A percentile compares a stretch with the other conserved stretches of the same genome.
phyloP scores from a whole-genome alignment of 2,888 invertebrate genomes.

The Carcina quercana region DNA sequence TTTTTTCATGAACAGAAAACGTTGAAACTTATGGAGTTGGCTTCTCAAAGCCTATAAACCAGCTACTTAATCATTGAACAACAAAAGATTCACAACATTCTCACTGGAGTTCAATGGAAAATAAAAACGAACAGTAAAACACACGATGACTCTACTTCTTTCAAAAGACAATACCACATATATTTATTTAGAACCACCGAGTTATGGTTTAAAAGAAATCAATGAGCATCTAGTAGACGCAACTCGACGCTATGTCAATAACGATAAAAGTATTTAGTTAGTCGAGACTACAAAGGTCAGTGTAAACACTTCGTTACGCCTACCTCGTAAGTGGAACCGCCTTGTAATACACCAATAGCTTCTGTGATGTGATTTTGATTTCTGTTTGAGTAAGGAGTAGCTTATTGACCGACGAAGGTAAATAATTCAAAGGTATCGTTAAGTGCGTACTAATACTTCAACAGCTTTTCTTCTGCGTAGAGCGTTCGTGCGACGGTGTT shows the following conservation, averaged over 20 bases:
- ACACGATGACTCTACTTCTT: too few relatives aligned
- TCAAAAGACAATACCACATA: constrained; percentile 36
- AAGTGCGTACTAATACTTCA: too few relatives aligned
- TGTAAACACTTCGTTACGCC: constrained; percentile 60
- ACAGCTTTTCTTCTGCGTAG: too few relatives aligned
- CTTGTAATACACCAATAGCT: constrained; percentile 38
- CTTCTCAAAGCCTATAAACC: too few relatives aligned
- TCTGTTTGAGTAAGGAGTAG: background rate
- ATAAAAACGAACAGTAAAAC: too few relatives aligned
- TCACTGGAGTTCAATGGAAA: too few relatives aligned
- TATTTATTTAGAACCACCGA: constrained; percentile 34
- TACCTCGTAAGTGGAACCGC: constrained; percentile 35
- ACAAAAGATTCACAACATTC: too few relatives aligned
- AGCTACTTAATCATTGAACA: too few relatives aligned
- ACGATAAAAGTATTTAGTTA: constrained; percentile 67
- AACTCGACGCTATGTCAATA: constrained; percentile 64
- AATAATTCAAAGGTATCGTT: too few relatives aligned
- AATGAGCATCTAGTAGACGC: constrained; percentile 49
- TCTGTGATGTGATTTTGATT: constrained; percentile 16
- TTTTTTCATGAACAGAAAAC: too few relatives aligned
- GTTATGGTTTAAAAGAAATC: constrained; percentile 42
- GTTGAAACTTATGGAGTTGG: too few relatives aligned
- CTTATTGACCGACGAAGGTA: background rate
- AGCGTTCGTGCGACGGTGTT: too few relatives aligned
- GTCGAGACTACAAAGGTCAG: constrained; percentile 62